Percentiles rank a stretch among this genome's conserved stretches.
Conservation (phyloP, 1,140 invertebrate species). For the Zeugodacus cucurbitae region DNA sequence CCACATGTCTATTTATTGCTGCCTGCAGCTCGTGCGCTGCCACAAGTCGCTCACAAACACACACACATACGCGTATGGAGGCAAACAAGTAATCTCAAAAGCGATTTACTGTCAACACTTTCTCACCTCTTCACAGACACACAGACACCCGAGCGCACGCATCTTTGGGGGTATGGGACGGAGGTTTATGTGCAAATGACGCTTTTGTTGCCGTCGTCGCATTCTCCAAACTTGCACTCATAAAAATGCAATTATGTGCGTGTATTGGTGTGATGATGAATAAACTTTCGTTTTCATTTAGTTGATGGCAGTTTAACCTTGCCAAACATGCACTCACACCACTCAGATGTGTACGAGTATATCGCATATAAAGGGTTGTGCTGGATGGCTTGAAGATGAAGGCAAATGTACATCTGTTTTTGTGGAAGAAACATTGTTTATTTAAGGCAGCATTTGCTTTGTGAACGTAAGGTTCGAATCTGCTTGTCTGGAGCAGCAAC, state of each 20-base stretch:
- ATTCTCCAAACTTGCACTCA: neutral
- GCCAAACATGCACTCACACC: too few relatives aligned
- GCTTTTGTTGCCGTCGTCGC: neutral
- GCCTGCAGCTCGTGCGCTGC: neutral
- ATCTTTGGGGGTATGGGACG: neutral
- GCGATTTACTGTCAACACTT: slow-evolving; percentile 13
- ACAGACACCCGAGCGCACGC: neutral
- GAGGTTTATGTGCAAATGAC: neutral
- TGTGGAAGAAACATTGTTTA: too few relatives aligned
- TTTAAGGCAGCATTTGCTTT: too few relatives aligned
- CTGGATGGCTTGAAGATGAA: too few relatives aligned
- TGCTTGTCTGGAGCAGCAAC: too few relatives aligned
- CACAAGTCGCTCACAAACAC: neutral
- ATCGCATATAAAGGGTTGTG: too few relatives aligned
- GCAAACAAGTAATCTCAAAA: neutral
- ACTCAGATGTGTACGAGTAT: too few relatives aligned
- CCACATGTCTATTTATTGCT: neutral
- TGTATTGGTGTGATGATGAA: neutral
- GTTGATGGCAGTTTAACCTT: slow-evolving; percentile 19
- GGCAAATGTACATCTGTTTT: too few relatives aligned
- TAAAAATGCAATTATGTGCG: neutral
- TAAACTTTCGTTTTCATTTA: slow-evolving; percentile 20
- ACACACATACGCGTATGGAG: neutral
- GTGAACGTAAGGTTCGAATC: too few relatives aligned
- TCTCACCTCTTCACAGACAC: neutral